Evolutionary conservation across 2,113 vertebrate species (phyloP).

Genomic region (Lutjanus erythropterus): DNA sequence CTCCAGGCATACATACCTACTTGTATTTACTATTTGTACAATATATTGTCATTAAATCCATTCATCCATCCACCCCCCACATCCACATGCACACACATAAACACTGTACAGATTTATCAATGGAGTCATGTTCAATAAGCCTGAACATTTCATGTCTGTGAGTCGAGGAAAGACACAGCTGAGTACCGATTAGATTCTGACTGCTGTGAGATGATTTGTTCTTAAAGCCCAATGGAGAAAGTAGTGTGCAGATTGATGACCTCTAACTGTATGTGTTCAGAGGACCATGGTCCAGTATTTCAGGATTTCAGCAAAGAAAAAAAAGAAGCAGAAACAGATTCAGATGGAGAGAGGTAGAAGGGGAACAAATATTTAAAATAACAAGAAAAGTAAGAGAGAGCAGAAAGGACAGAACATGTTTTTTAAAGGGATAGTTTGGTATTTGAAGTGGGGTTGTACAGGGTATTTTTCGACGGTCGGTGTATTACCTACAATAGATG

Average conservation of each 20-base stretch:
- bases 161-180: slow-evolving; percentile 42
- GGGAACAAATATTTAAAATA: neutral
- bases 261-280: slow-evolving; percentile 53
- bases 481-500: too few species aligned
- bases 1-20: slow-evolving; percentile 85
- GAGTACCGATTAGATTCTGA: slow-evolving; percentile 46
- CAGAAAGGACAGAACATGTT: slow-evolving; percentile 9
- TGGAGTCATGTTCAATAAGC: slow-evolving; percentile 17
- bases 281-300: slow-evolving; percentile 39
- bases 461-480: too few species aligned
- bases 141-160: slow-evolving; percentile 12
- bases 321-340: neutral
- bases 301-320: slow-evolving; percentile 33
- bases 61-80: slow-evolving; percentile 43
- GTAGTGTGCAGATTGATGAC: slow-evolving; percentile 30
- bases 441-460: too few species aligned
- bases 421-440: too few species aligned
- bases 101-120: slow-evolving; percentile 61
- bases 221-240: slow-evolving; percentile 38
- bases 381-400: neutral
- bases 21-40: slow-evolving; percentile 72
- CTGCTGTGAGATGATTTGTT: slow-evolving; percentile 50
- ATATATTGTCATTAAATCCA: slow-evolving; percentile 48
- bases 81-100: slow-evolving; percentile 44
- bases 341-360: neutral